Evolutionary conservation across 2,797 vertebrate genomes (phyloP).

Genomic region (Acropternis orthonyx): DNA sequence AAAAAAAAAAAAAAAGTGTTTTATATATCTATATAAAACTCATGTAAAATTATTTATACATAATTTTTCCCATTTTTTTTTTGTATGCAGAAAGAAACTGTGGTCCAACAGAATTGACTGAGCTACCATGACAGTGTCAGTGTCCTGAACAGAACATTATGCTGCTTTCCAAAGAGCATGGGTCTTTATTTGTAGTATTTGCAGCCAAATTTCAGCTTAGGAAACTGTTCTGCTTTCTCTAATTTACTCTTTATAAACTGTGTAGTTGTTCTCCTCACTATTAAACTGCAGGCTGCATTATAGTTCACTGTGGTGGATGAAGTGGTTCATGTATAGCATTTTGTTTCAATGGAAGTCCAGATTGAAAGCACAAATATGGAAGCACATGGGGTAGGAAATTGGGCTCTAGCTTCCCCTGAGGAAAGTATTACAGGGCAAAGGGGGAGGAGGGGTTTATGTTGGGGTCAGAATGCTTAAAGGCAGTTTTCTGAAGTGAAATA

Average conservation of each 20-base stretch:
- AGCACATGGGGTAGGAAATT: background rate
- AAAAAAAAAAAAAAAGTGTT: background rate
- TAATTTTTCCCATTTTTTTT: background rate
- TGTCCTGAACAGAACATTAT: background rate
- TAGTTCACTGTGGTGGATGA: background rate
- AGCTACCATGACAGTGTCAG: background rate
- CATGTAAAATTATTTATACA: background rate
- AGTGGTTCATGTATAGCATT: background rate
- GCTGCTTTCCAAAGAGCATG: background rate
- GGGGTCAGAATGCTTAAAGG: background rate
- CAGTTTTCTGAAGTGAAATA: background rate
- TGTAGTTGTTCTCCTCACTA: background rate
- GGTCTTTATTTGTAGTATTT: background rate
- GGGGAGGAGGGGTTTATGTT: background rate
- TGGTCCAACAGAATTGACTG: background rate
- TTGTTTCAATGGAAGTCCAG: background rate
- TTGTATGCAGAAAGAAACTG: background rate
- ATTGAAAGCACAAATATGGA: background rate
- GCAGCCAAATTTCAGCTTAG: background rate
- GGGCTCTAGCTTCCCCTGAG: background rate
- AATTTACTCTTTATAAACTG: background rate
- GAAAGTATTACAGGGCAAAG: background rate
- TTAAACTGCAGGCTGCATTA: background rate
- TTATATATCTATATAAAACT: background rate
- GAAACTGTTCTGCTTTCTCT: background rate